A percentile compares a stretch with the other conserved stretches of the same genome.
These are phyloP conservation scores for Opisthograptis luteolata DNA, from an alignment of 2,888 invertebrate species.

Conservation along the genomic window DNA sequence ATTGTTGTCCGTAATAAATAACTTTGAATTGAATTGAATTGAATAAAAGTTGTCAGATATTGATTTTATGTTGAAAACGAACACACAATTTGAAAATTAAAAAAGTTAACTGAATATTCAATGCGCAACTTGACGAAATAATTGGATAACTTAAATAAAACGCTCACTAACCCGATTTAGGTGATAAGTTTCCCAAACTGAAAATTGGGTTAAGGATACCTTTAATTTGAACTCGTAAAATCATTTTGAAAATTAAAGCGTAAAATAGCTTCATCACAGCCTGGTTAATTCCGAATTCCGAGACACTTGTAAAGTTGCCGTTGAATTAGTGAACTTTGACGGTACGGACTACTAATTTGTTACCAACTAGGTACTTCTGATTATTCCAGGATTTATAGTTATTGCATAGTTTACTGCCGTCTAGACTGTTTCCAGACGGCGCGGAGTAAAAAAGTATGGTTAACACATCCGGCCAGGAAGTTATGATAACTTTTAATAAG, in stretches of 20 bases:
- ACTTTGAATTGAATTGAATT: too few species aligned
- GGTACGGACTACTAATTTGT: background rate
- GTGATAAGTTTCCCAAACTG: too few species aligned
- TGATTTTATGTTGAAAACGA: too few species aligned
- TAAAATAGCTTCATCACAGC: background rate
- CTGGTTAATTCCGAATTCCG: background rate
- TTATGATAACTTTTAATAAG: background rate
- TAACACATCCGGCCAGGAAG: conserved; percentile 23
- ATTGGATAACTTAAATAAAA: too few species aligned
- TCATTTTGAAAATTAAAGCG: background rate
- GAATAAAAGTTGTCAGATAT: too few species aligned
- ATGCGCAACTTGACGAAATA: too few species aligned
- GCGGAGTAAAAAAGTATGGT: conserved; percentile 16
- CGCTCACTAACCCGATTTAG: too few species aligned
- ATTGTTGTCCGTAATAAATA: too few species aligned
- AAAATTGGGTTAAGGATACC: too few species aligned
- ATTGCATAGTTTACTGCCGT: conserved; percentile 27
- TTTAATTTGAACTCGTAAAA: background rate
- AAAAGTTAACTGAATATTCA: too few species aligned
- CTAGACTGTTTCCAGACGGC: conserved; percentile 35
- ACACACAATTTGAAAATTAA: too few species aligned
- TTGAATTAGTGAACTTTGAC: conserved; percentile 1
- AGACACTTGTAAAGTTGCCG: background rate
- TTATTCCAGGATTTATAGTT: conserved; percentile 22
- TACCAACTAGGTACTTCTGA: background rate